phyloP scores from a whole-genome alignment of 2,888 invertebrate species.

The Leptarthrus brevirostris region DNA sequence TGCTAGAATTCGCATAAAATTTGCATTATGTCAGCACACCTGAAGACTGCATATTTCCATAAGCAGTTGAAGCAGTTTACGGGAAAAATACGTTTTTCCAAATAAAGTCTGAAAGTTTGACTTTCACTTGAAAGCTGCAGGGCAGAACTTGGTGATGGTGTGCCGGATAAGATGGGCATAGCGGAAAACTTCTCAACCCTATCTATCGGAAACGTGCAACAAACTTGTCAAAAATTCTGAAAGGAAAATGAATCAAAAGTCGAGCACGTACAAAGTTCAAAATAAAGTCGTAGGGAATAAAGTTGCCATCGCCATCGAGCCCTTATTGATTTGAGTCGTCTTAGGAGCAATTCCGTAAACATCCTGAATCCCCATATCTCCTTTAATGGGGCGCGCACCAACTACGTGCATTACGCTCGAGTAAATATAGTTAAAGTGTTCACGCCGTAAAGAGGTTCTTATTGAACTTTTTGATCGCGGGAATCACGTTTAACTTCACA shows the following conservation, averaged over 20 bases:
- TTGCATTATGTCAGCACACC: not conserved
- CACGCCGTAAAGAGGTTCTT: not conserved
- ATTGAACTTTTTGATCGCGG: slow-evolving; percentile 7
- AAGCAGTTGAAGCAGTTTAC: not conserved
- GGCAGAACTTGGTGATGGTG: no score
- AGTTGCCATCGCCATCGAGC: not conserved
- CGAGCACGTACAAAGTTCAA: slow-evolving; percentile 2
- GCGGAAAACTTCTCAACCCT: not conserved
- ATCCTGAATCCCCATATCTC: slow-evolving; percentile 8
- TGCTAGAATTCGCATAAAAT: not conserved
- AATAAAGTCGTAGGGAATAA: not conserved
- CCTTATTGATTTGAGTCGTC: slow-evolving; percentile 27
- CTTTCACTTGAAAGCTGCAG: not conserved
- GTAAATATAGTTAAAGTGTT: not conserved
- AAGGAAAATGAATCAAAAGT: not conserved
- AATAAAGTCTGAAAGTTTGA: not conserved
- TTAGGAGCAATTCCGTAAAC: slow-evolving; percentile 18
- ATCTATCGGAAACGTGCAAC: slow-evolving; percentile 29
- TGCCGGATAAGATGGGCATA: no score
- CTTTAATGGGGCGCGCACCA: not conserved
- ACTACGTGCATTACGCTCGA: not conserved
- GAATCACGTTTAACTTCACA: slow-evolving; percentile 28
- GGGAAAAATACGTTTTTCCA: not conserved
- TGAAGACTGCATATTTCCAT: not conserved
- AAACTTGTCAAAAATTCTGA: slow-evolving; percentile 19